Evolutionary conservation across 1,140 invertebrate genomes (phyloP), one percentile per base, ranked within the genome.

Genomic region (Ips typographus): DNA sequence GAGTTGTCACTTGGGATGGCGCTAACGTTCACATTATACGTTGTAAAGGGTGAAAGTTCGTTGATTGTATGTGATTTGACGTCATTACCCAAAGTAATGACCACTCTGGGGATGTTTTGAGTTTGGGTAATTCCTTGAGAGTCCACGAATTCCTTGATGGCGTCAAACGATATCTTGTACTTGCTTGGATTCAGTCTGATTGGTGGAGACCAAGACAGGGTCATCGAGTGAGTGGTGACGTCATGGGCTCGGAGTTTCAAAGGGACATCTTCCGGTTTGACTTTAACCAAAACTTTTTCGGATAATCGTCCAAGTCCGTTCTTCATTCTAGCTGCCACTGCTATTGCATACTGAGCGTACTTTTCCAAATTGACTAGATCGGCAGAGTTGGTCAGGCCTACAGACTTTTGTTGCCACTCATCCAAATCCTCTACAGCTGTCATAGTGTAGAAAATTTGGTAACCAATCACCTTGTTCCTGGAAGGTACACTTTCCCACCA

Each of bases 401-500:
- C 91, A 3, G 85, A 86, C 78, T 94, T 94, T 38, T 91, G 90
- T 73, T 91, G 89, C 94, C 95, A 96, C 74, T 92, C 90, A 77
- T 96, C 94, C 57, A 96, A 82, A 83, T 97, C 94, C 77, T 95
- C 94, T 0, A 95, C 93, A 0, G 94, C 92, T 0, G 92, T 94
- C 87, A 93, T 95, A 1, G 93, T 94, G 77, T 95, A 96, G 78
- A 95, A 95, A 70, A 96, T 91, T 77, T 93, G 87, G 77, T 98
- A 98, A n/a, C 95, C 95, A 38, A 92, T 84, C 53, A 96, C 88
- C 78, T 94, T 89, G 70, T 89, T 88, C 55, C 92, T 85, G 43
- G 90, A 90, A 8, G 93, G 92, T n/a, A 96, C 93, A 1, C 92
- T 87, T 77, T 98, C 94, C 96, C 96, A 97, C 91, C 94, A 97